A percentile compares a stretch with the other conserved stretches of the same genome.
Evolutionary conservation across 2,888 invertebrate genomes (phyloP).

Genomic region (Antheraea assamensis): DNA sequence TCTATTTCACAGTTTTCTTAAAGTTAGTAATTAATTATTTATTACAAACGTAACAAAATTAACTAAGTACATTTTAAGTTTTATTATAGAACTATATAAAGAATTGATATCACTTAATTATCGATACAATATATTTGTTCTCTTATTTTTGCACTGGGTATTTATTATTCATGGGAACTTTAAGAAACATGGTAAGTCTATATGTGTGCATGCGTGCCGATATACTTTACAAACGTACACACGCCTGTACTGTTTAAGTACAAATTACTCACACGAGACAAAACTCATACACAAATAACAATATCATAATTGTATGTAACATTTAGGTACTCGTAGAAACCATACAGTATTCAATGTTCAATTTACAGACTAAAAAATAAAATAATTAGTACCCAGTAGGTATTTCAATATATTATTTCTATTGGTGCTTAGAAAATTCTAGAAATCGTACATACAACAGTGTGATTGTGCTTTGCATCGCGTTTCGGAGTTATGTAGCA

Average conservation of each 20-base stretch:
- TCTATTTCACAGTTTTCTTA: neutral
- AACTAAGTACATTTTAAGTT: neutral
- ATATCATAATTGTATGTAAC: neutral
- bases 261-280: neutral
- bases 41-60: neutral
- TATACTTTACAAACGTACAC: neutral
- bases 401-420: neutral
- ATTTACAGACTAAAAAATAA: neutral
- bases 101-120: neutral
- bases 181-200: neutral
- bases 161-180: neutral
- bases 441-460: neutral
- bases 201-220: neutral
- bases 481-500: neutral
- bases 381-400: neutral
- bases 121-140: neutral
- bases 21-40: neutral
- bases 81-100: neutral
- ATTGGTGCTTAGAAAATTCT: neutral
- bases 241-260: neutral
- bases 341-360: neutral
- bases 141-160: neutral
- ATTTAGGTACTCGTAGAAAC: neutral
- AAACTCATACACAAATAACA: neutral
- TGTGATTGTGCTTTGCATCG: neutral